These are phyloP conservation scores for Himalopsyche japonica DNA, from an alignment of 2,888 invertebrate species.

Conservation along the genomic window DNA sequence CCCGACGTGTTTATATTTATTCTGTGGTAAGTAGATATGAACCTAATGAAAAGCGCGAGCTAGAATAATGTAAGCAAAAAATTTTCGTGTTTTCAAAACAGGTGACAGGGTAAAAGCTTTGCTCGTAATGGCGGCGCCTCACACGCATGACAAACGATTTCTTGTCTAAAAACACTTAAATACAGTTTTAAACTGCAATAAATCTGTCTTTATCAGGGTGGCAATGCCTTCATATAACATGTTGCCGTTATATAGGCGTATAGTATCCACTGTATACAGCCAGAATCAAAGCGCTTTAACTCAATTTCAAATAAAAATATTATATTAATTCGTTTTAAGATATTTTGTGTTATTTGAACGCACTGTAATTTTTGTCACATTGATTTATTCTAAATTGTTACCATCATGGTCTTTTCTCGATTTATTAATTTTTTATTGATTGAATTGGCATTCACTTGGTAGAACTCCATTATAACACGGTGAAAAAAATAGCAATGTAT, in stretches of 20 bases:
- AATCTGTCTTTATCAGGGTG: conserved; percentile 2
- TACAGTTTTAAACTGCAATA: background rate
- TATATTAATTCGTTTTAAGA: too few relatives aligned
- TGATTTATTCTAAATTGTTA: too few relatives aligned
- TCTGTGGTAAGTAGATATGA: background rate
- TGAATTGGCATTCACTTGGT: too few relatives aligned
- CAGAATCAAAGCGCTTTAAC: background rate
- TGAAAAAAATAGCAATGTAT: too few relatives aligned
- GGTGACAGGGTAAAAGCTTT: background rate
- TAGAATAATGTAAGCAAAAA: background rate
- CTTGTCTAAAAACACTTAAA: conserved; percentile 3
- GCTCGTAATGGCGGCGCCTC: background rate
- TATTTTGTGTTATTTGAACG: too few relatives aligned
- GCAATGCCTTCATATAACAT: background rate
- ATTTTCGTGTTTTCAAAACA: background rate
- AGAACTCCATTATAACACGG: too few relatives aligned
- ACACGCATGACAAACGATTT: background rate
- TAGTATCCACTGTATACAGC: too few relatives aligned
- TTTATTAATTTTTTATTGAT: too few relatives aligned
- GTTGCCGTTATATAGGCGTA: background rate
- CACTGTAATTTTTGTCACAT: too few relatives aligned
- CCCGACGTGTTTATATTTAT: background rate
- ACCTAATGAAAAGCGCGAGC: background rate
- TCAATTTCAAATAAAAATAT: background rate
- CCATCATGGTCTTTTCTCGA: too few relatives aligned